A percentile compares a stretch with the other conserved stretches of the same genome.
Conservation (phyloP, 2,888 invertebrate species). For the Drosophila vallismaia region DNA sequence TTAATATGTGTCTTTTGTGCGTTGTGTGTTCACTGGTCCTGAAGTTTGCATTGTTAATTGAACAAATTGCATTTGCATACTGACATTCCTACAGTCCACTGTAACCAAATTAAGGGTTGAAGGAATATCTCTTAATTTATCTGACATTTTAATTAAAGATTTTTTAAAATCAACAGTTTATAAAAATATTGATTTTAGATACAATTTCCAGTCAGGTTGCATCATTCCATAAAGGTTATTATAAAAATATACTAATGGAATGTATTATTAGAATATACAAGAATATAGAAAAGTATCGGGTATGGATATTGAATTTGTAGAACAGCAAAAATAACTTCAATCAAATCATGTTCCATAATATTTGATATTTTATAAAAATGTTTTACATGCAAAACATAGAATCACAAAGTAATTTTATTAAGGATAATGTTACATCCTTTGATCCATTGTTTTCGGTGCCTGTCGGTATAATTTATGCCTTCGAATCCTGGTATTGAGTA, state of each 20-base stretch:
- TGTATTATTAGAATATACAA: too few relatives aligned
- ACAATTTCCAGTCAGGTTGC: too few relatives aligned
- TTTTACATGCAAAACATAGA: too few relatives aligned
- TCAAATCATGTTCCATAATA: too few relatives aligned
- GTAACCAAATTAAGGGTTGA: background rate
- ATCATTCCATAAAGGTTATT: too few relatives aligned
- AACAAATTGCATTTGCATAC: slow-evolving; percentile 34
- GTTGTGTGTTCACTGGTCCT: slow-evolving; percentile 27
- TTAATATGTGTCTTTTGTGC: slow-evolving; percentile 32
- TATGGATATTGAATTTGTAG: too few relatives aligned
- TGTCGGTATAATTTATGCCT: background rate
- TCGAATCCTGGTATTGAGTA: background rate
- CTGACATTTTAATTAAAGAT: too few relatives aligned
- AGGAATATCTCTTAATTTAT: background rate
- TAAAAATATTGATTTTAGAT: too few relatives aligned
- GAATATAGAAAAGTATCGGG: too few relatives aligned
- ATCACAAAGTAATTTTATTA: background rate
- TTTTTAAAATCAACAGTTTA: too few relatives aligned
- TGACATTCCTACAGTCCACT: slow-evolving; percentile 8
- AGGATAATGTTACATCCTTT: background rate
- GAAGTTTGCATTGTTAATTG: slow-evolving; percentile 40
- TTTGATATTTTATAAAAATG: too few relatives aligned
- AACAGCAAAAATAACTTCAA: rapidly evolving
- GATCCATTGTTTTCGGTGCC: background rate
- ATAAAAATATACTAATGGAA: too few relatives aligned